A percentile compares a stretch with the other conserved stretches of the same genome.
These are phyloP conservation scores for Orthosia gracilis DNA, from an alignment of 2,888 invertebrate species.

Conservation along the genomic window DNA sequence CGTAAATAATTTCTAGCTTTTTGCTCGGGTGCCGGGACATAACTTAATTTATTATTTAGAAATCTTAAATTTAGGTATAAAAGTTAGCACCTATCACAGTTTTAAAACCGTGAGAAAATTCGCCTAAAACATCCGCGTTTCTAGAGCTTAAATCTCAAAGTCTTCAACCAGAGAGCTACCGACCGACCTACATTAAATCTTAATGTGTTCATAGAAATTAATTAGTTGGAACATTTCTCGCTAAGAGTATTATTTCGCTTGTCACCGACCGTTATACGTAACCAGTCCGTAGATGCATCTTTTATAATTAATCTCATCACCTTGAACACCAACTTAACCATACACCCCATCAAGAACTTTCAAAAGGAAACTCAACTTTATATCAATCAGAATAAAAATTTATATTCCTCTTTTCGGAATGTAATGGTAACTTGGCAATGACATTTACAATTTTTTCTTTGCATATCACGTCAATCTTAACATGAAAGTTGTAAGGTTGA, in stretches of 20 bases:
- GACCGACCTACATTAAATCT: constrained; percentile 67
- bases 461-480: constrained; percentile 69
- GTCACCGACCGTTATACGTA: constrained; percentile 78
- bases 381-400: not conserved
- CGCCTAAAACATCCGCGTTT: constrained; percentile 20
- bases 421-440: constrained; percentile 32
- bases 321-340: constrained; percentile 70
- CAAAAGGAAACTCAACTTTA: constrained; percentile 53
- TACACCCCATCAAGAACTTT: constrained; percentile 10
- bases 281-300: constrained; percentile 84
- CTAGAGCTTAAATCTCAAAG: constrained; percentile 27
- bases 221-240: constrained; percentile 70
- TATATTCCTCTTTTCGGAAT: not conserved
- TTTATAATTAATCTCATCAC: constrained; percentile 85
- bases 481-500: constrained; percentile 68
- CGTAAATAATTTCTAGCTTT: not conserved
- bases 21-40: not conserved
- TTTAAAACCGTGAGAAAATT: constrained; percentile 54
- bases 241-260: constrained; percentile 75
- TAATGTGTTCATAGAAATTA: constrained; percentile 76
- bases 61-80: not conserved
- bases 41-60: not conserved
- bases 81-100: not conserved
- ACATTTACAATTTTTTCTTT: constrained; percentile 63
- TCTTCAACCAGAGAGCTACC: constrained; percentile 30